Evolutionary conservation across 2,888 invertebrate genomes (phyloP).

Genomic region (Agriopis marginaria): DNA sequence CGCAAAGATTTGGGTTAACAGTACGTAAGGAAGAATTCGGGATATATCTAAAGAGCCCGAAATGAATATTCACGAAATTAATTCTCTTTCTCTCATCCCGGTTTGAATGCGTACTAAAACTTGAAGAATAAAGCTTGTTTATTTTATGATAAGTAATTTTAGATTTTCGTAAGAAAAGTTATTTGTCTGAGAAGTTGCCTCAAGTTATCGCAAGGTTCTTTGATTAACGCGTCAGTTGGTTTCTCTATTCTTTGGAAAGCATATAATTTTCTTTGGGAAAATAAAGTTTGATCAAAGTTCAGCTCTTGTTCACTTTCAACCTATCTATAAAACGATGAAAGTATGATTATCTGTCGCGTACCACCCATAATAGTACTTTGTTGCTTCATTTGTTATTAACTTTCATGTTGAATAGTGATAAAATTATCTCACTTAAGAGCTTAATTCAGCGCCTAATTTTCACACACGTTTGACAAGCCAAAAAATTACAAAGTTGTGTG

Average conservation of each 20-base stretch:
- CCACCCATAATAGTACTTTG: background rate
- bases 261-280: constrained; percentile 14
- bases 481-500: too few relatives aligned
- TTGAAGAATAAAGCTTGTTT: constrained; percentile 24
- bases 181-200: constrained; percentile 15
- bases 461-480: too few relatives aligned
- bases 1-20: constrained; percentile 57
- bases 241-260: constrained; percentile 18
- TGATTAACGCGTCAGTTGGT: constrained; percentile 20
- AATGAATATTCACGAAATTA: constrained; percentile 44
- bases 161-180: constrained; percentile 17
- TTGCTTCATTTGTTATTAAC: background rate
- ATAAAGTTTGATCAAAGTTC: constrained; percentile 13
- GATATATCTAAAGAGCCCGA: constrained; percentile 44
- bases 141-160: constrained; percentile 24
- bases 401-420: background rate
- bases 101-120: constrained; percentile 27
- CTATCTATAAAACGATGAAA: background rate
- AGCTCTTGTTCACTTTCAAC: constrained; percentile 3
- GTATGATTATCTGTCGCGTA: background rate
- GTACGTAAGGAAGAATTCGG: constrained; percentile 53
- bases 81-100: constrained; percentile 27
- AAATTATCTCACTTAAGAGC: too few relatives aligned
- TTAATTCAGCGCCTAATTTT: too few relatives aligned
- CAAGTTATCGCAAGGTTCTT: constrained; percentile 10